Conservation (phyloP, 2,113 vertebrate species). For the Pogonocichla stellata region DNA sequence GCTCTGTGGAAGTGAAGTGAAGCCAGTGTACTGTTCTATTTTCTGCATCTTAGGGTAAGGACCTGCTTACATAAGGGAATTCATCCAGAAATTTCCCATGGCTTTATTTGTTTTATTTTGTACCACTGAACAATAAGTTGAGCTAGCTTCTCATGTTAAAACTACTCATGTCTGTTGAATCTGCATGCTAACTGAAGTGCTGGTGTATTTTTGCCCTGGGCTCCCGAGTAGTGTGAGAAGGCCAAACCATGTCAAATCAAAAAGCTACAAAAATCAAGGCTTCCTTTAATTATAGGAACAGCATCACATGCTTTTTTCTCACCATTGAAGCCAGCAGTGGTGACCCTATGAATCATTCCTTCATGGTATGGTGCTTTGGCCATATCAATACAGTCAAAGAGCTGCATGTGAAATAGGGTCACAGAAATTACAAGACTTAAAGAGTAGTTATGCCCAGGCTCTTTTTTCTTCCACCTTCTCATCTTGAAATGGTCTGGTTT, state of each 20-base stretch:
- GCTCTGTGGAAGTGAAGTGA: neutral
- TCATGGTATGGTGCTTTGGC: neutral
- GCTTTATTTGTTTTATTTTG: neutral
- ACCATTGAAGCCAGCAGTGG: neutral
- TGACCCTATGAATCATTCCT: neutral
- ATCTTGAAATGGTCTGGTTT: neutral
- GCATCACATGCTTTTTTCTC: neutral
- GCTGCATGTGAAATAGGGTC: neutral
- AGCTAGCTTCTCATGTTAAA: neutral
- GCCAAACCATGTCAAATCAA: neutral
- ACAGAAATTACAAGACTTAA: neutral
- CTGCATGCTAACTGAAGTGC: neutral
- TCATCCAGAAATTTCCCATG: neutral
- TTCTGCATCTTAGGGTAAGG: neutral
- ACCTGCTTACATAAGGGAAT: neutral
- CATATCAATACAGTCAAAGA: neutral
- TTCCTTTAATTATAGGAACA: neutral
- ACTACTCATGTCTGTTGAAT: neutral
- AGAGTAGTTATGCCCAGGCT: neutral
- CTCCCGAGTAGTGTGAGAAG: neutral
- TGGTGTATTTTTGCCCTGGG: neutral
- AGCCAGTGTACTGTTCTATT: neutral
- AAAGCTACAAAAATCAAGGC: neutral
- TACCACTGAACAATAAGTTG: neutral
- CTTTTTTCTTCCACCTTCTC: neutral